These are phyloP conservation scores for Molossus alvarezi DNA, from an alignment of 2,797 vertebrate species.

Conservation along the genomic window DNA sequence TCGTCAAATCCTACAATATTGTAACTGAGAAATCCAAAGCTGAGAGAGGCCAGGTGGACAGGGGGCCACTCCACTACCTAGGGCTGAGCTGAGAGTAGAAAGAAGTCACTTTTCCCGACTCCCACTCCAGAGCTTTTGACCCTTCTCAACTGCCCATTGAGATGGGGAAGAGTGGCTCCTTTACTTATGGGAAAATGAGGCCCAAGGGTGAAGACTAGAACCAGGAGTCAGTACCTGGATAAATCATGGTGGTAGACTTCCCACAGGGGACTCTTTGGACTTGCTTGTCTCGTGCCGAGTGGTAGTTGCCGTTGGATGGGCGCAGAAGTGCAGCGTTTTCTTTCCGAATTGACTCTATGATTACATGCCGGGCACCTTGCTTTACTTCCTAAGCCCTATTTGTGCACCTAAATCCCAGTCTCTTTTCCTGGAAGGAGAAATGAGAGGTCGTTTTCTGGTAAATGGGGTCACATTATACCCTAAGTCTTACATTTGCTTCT, in stretches of 20 bases:
- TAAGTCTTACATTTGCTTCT: neutral
- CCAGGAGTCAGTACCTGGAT: neutral
- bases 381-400: neutral
- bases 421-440: slow-evolving; percentile 59
- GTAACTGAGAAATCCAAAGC: slow-evolving; percentile 11
- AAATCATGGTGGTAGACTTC: neutral
- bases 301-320: neutral
- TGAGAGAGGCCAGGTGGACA: neutral
- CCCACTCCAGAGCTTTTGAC: neutral
- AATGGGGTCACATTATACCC: accelerated
- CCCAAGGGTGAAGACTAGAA: neutral
- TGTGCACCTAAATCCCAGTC: neutral
- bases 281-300: neutral
- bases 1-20: neutral
- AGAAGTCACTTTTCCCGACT: neutral
- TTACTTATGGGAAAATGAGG: neutral
- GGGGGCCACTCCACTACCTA: neutral
- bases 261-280: neutral
- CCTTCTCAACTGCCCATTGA: neutral
- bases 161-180: neutral
- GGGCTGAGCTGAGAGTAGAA: neutral
- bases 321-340: no score
- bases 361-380: neutral
- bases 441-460: neutral
- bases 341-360: neutral